Percentiles rank a stretch among this genome's conserved stretches.
phyloP scores from a whole-genome alignment of 2,888 invertebrate genomes.

The Celastrina argiolus region DNA sequence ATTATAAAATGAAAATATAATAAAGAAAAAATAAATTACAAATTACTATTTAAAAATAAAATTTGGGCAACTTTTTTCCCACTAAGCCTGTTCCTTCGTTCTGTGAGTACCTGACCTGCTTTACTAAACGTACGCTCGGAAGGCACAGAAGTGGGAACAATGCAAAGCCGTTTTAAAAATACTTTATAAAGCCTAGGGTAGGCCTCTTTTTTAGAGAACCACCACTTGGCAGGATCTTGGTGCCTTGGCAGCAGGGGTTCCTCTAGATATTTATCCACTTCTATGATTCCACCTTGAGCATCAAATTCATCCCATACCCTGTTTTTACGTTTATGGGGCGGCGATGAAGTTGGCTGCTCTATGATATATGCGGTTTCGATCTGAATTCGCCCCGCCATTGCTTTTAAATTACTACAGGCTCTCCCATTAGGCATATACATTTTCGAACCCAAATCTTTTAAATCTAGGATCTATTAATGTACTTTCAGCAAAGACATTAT shows the following conservation, averaged over 20 bases:
- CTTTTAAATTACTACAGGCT: conserved; percentile 21
- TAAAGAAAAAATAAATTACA: too few species aligned
- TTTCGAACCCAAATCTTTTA: conserved; percentile 23
- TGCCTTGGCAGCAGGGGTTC: conserved; percentile 23
- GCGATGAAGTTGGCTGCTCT: too few species aligned
- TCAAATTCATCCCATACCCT: conserved; percentile 26
- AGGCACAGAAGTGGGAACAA: conserved; percentile 24
- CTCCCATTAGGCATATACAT: conserved; percentile 13
- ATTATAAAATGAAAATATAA: too few species aligned
- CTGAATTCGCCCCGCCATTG: not conserved
- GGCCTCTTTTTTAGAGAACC: conserved; percentile 24
- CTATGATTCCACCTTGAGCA: conserved; percentile 16
- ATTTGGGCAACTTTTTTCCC: too few species aligned
- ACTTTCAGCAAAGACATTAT: too few species aligned
- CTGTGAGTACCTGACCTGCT: too few species aligned
- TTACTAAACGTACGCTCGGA: too few species aligned
- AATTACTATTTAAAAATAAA: too few species aligned
- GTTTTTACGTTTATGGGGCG: too few species aligned
- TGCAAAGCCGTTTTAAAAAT: too few species aligned
- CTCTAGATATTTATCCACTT: conserved; percentile 23
- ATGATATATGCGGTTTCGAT: not conserved
- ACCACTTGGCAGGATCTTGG: conserved; percentile 24
- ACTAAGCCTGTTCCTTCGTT: too few species aligned
- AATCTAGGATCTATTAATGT: conserved; percentile 29
- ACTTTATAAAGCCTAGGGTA: conserved; percentile 24